These are phyloP conservation scores for Orcinus orca DNA, from an alignment of 2,113 vertebrate species.

Conservation along the genomic window DNA sequence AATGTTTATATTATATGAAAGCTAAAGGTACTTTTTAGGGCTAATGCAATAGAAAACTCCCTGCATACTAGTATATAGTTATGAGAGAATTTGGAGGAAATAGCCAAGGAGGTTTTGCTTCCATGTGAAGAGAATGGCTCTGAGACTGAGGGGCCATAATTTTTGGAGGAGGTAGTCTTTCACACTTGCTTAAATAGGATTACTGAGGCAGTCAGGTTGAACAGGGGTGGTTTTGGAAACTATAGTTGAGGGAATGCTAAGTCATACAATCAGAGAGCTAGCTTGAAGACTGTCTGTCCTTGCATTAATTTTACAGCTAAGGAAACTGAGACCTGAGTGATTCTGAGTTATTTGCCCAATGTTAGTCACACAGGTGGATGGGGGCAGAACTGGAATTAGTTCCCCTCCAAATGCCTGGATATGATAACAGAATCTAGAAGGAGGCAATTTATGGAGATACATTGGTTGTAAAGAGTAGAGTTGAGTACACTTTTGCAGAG, in stretches of 20 bases:
- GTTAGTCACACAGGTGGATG: slow-evolving; percentile 2
- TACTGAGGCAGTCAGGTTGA: not conserved
- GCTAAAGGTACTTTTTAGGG: not conserved
- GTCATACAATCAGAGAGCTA: not conserved
- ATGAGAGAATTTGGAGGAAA: not conserved
- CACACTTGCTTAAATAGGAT: not conserved
- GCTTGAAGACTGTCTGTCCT: not conserved
- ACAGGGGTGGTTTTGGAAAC: not conserved
- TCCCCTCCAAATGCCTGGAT: slow-evolving; percentile 4
- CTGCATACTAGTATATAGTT: not conserved
- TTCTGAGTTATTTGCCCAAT: slow-evolving; percentile 23
- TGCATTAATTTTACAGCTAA: not conserved
- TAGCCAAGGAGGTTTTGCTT: not conserved
- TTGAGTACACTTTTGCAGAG: slow-evolving; percentile 25
- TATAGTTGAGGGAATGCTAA: not conserved
- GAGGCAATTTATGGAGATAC: not conserved
- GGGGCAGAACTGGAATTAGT: slow-evolving; percentile 23
- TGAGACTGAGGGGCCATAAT: not conserved
- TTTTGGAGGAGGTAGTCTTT: not conserved
- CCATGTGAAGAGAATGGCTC: not conserved
- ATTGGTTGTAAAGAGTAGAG: not conserved
- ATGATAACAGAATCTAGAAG: not conserved
- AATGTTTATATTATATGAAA: not conserved
- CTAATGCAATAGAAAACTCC: not conserved
- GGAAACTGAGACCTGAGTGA: slow-evolving; percentile 6